A percentile compares a stretch with the other conserved stretches of the same genome.
phyloP scores from a whole-genome alignment of 2,888 invertebrate species.

The Strigamia maritima region DNA sequence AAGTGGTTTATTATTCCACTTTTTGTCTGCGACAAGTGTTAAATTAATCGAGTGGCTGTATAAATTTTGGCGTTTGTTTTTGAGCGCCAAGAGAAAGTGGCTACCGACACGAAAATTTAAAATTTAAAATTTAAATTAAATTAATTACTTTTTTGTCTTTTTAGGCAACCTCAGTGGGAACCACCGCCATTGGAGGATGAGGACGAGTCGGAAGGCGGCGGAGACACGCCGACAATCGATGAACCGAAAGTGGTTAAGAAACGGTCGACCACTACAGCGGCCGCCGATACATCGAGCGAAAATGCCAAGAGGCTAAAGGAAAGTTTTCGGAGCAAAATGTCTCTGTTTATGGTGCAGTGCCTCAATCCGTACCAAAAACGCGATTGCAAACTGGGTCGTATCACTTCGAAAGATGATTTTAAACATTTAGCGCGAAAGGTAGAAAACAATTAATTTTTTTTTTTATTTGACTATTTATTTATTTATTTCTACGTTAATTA shows the following conservation, averaged over 20 bases:
- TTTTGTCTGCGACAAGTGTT: slow-evolving; percentile 22
- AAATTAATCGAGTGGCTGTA: not conserved
- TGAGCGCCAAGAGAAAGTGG: too few species aligned
- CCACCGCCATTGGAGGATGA: slow-evolving; percentile 50
- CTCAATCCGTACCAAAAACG: slow-evolving; percentile 83
- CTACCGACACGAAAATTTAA: not conserved
- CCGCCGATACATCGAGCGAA: slow-evolving; percentile 56
- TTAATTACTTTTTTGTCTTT: not conserved
- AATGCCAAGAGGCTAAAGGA: slow-evolving; percentile 74
- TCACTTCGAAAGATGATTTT: slow-evolving; percentile 85
- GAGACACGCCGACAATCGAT: slow-evolving; percentile 49
- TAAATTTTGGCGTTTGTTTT: not conserved
- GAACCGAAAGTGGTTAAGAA: slow-evolving; percentile 46
- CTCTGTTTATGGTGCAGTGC: slow-evolving; percentile 75
- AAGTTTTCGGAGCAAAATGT: slow-evolving; percentile 69
- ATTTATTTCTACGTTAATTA: slow-evolving; percentile 43
- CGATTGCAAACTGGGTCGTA: slow-evolving; percentile 78
- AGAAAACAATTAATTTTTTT: slow-evolving; percentile 44
- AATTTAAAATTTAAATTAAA: not conserved
- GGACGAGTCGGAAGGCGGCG: slow-evolving; percentile 49
- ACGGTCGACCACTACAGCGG: slow-evolving; percentile 53
- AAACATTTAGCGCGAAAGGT: slow-evolving; percentile 92
- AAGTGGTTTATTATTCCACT: not conserved
- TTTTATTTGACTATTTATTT: not conserved
- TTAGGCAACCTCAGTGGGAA: slow-evolving; percentile 55